Evolutionary conservation across 2,888 invertebrate genomes (phyloP).

Genomic region (Trichacis sp.): DNA sequence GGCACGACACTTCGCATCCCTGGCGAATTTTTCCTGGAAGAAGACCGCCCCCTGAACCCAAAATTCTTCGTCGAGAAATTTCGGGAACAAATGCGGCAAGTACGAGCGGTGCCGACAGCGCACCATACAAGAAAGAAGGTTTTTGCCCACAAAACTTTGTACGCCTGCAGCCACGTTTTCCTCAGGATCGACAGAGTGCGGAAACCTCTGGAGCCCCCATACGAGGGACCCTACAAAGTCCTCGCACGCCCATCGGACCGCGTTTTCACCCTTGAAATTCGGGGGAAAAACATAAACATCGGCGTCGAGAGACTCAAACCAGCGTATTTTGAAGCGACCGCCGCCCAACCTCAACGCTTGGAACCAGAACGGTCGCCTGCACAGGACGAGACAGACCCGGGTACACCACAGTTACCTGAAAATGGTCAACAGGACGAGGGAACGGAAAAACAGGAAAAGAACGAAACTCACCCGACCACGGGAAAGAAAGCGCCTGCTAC

Average conservation of each 20-base stretch:
- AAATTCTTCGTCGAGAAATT: constrained; percentile 11
- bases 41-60: constrained; percentile 11
- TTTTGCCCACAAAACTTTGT: constrained; percentile 10
- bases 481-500: no score
- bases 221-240: no score
- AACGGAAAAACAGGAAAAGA: no score
- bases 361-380: neutral
- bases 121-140: neutral
- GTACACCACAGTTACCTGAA: no score
- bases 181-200: neutral
- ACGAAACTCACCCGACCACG: no score
- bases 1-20: constrained; percentile 21
- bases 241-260: no score
- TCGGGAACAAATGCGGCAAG: neutral
- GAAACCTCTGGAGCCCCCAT: neutral
- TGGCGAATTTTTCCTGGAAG: constrained; percentile 27
- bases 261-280: no score
- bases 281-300: neutral
- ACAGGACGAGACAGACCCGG: no score
- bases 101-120: constrained; percentile 10
- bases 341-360: no score
- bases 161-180: constrained; percentile 13
- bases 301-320: constrained; percentile 3
- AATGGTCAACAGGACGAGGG: no score
- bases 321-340: constrained; percentile 1